Base-by-base conservation (phyloP, 2,797 vertebrate species). In the Xyrichtys novacula region DNA sequence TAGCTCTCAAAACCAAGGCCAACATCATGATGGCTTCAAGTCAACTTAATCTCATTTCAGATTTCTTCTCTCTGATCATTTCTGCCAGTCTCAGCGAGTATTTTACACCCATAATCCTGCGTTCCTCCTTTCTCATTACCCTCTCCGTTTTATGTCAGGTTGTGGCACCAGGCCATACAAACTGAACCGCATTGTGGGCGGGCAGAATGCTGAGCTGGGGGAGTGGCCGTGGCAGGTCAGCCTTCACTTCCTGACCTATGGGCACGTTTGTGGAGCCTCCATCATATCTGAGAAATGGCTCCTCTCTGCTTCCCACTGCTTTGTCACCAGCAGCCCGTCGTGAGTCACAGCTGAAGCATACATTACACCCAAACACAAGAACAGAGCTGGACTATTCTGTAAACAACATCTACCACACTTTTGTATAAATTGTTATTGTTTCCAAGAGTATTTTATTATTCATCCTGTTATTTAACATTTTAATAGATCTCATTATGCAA, bases 151-250 rank as follows among this genome's bases (percentile, higher is more conserved):
- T 66, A 68, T 81, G 63, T 29, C 74, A 94, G 94, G 68, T 10
- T 95, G 94, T 63, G 95, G 95, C 32, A 85, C 73, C 52, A 87
- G 94, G 68, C 94, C 94, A 2, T 95, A 92, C 64, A 95, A 95
- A 71, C 91, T 94, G 77, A 94, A 93, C 74, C 92, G 95, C 39
- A 95, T 96, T 8, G 94, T 95, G 1, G 95, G 95, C 17, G 95
- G 95, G 22, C 85, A 90, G 76, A 89, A 93, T 2, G 92, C 95
- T 1, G 92, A 93, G 23, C 7, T 90, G 48, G 95, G 95, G n/a
- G 95, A 95, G 84, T 95, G 94, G 94, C 95, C 95, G 4, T 96
- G 95, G 94, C 95, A 96, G 89, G 91, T 95, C 83, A 95, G 93
- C 86, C 91, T 95, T 38, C 93, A 95, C 82, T 92, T 91, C 59